Conservation (phyloP, 2,888 invertebrate species). For the Thecocarcelia acutangulata region DNA sequence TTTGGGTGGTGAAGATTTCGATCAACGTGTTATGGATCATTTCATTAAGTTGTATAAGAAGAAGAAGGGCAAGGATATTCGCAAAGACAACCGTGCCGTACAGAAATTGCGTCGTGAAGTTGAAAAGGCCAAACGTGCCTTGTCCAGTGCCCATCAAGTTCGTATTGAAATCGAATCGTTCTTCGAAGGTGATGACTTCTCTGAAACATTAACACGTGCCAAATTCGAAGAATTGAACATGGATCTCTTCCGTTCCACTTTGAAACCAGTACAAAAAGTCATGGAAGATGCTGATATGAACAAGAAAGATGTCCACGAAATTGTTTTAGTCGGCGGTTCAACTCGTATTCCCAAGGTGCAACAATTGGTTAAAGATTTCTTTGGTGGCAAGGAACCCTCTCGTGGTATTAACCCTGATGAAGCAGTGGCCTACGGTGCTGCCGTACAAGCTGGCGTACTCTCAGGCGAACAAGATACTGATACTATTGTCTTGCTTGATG, state of each 20-base stretch:
- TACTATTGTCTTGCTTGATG: constrained; percentile 97
- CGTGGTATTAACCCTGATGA: constrained; percentile 99
- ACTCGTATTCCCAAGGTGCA: constrained; percentile 99
- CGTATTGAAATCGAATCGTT: constrained; percentile 99
- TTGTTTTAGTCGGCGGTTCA: constrained; percentile 99
- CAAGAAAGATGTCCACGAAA: constrained; percentile 98
- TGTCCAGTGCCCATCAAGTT: constrained; percentile 95
- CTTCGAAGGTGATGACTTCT: constrained; percentile 99
- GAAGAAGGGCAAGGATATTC: constrained; percentile 98
- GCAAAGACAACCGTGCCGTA: constrained; percentile 96
- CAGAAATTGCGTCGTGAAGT: constrained; percentile 98
- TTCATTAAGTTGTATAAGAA: constrained; percentile 99
- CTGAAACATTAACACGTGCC: constrained; percentile 97
- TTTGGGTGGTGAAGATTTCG: constrained; percentile 99
- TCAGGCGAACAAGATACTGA: constrained; percentile 98
- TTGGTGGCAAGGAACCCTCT: constrained; percentile 98
- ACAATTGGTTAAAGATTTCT: constrained; percentile 95
- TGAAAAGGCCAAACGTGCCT: constrained; percentile 97
- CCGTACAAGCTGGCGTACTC: constrained; percentile 98
- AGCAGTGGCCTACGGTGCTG: constrained; percentile 99
- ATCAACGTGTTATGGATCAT: constrained; percentile 99
- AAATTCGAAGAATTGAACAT: constrained; percentile 99
- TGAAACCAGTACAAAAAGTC: constrained; percentile 97
- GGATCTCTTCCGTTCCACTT: constrained; percentile 93
- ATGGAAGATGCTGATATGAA: constrained; percentile 99